Base-by-base conservation (phyloP, 2,797 vertebrate genomes). In the Hybognathus amarus region DNA sequence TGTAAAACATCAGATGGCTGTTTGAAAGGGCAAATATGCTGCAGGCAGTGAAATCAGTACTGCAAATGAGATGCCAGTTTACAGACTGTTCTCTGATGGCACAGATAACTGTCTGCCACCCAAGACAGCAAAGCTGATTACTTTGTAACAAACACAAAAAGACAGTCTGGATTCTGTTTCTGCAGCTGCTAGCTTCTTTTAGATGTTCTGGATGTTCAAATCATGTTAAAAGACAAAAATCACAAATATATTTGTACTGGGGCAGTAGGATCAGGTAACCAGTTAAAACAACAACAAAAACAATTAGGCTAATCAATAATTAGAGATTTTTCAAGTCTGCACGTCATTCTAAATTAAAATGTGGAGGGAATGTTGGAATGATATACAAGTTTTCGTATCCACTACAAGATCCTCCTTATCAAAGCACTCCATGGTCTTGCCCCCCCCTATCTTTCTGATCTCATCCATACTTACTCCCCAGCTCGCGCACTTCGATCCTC, bases 91-190 rank as follows among this genome's bases (percentile, higher is more conserved):
- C 54, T 83, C 64, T 42, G 74, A 87, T 86, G 69, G 82, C 80
- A 54, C 77, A 77, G 90, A 91, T 79, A 87, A 73, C 66, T 10
- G 64, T 45, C 63, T 87, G 85, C 84, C 80, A 71, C 71, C 63
- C 77, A 82, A 82, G 88, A 85, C 91, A 90, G 92, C 90, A 90
- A 10, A 90, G 84, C 87, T 83, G 69, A 73, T 82, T 68, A 88
- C 86, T 90, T 86, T 68, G 76, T 91, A 90, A 87, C 89, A 83
- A 86, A 88, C 61, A 3, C 85, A 87, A 66, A 82, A 73, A 78
- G 40, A 74, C 70, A 45, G 54, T 42, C 61, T 82, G 71, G 71
- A 66, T 85, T 30, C 59, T 45, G 52, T 61, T 79, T 77, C 45
- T 66, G 56, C 63, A 66, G 42, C 22, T 80, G 79, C 47, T 42